Percentiles rank a stretch among this genome's conserved stretches.
Conservation (phyloP, 2,888 invertebrate species). For the Ichneumoninae sp. region DNA sequence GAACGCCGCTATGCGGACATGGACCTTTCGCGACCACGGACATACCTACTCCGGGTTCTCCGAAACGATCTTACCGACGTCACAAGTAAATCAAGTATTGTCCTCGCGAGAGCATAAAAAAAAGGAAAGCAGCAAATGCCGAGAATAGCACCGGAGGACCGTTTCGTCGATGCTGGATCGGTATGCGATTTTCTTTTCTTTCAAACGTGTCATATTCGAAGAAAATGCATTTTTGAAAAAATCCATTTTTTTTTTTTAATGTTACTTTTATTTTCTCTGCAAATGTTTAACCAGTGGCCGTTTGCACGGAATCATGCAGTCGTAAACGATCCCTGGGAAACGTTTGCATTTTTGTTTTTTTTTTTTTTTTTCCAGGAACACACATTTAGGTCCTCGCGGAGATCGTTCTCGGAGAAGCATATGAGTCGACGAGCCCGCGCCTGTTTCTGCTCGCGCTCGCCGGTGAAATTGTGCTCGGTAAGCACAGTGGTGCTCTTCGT, state of each 20-base stretch:
- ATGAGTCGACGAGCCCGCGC: slow-evolving; percentile 51
- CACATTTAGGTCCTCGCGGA: slow-evolving; percentile 49
- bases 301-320: not conserved
- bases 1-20: not conserved
- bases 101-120: not conserved
- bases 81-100: not conserved
- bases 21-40: not conserved
- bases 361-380: slow-evolving; percentile 47
- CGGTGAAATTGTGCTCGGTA: not conserved
- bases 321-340: slow-evolving; percentile 48
- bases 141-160: not conserved
- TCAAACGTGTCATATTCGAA: not conserved
- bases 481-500: not conserved
- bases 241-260: not conserved
- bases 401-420: slow-evolving; percentile 52
- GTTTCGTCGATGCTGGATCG: not conserved
- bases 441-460: slow-evolving; percentile 38
- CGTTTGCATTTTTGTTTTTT: slow-evolving; percentile 15
- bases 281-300: not conserved
- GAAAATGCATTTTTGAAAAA: not conserved
- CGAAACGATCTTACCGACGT: not conserved
- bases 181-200: not conserved
- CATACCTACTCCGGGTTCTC: slow-evolving; percentile 9
- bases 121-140: not conserved
- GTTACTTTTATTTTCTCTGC: not conserved